Evolutionary conservation across 2,113 vertebrate species (phyloP).

Genomic region (Rhinolophus ferrumequinum): DNA sequence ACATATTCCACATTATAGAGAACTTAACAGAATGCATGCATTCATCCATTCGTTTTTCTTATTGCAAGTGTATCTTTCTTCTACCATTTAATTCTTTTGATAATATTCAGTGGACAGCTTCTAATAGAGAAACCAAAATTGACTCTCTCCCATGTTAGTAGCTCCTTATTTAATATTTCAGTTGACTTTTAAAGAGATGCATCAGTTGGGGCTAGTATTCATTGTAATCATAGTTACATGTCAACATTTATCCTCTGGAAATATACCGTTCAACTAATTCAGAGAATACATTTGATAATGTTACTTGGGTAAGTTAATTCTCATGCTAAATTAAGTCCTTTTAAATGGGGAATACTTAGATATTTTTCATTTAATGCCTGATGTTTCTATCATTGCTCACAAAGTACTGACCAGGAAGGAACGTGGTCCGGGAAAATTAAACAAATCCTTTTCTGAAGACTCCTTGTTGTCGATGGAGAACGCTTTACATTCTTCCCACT

Average conservation of each 20-base stretch:
- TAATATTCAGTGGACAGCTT: not conserved
- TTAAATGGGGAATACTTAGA: not conserved
- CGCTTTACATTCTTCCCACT: not conserved
- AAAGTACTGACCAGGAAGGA: not conserved
- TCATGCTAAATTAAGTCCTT: not conserved
- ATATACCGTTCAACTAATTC: conserved; percentile 27
- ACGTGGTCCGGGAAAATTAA: not conserved
- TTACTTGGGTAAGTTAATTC: not conserved
- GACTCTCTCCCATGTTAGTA: not conserved
- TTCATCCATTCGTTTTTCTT: not conserved
- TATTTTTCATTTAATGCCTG: not conserved
- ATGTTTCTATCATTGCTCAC: not conserved
- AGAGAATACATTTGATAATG: not conserved
- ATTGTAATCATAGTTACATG: not conserved
- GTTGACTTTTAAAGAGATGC: not conserved
- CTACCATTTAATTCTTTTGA: not conserved
- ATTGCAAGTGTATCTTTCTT: not conserved
- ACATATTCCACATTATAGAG: not conserved
- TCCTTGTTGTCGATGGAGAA: not conserved
- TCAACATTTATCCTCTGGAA: not conserved
- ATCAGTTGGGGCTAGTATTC: not conserved
- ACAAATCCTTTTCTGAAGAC: not conserved
- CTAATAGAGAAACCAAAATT: conserved; percentile 14
- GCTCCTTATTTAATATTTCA: conserved; percentile 39
- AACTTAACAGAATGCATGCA: not conserved